Base-by-base conservation (phyloP, 2,888 invertebrate species). In the Agriopis marginaria region DNA sequence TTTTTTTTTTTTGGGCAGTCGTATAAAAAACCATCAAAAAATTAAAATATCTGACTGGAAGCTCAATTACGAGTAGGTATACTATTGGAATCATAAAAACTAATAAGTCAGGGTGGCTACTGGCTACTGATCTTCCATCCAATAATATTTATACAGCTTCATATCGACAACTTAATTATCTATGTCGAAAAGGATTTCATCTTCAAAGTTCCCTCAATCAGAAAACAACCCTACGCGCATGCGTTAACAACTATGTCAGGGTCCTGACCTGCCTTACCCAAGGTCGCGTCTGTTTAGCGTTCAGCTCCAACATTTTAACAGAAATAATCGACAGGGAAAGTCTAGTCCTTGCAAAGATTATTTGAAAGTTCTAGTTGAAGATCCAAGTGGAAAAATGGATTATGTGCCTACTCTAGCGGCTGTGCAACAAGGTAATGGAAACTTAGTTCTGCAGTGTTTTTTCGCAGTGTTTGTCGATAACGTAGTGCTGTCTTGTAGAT, bases 261-360 rank as follows among this genome's bases (percentile, higher is more conserved):
- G 92, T 85, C 90, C 79, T 79, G 89, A 86, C 89, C 87, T 81
- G 87, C 72, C 62, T 47, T 23, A 42, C 62, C 83, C 93, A 94
- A 94, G 93, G 93, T 93, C 92, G 88, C 50, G 76, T 75, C 79
- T 92, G 92, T 93, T 93, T 91, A 84, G 86, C 80, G 72, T 82
- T 73, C 75, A 76, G 78, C 78, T 75, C 77, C 81, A 83, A 79
- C 83, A 84, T 78, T 86, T 75, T 73, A 77, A 68, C 75, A 40
- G 70, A 68, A 67, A 76, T 70, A 73, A 69, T 73, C 70, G 45
- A 23, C 55, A 61, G 65, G 66, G 64, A 68, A 73, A 75, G 71
- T 75, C 72, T 12, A 32, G 51, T 62, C 7, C 39, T 14, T n/a
- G 1, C 2, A 53, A 32, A 62, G 14, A 11, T n/a, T 50, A 10